Percentiles rank a stretch among this genome's conserved stretches.
These are phyloP conservation scores for Sinodicranocentrus sp. DNA, from an alignment of 2,888 invertebrate genomes.

Conservation along the genomic window DNA sequence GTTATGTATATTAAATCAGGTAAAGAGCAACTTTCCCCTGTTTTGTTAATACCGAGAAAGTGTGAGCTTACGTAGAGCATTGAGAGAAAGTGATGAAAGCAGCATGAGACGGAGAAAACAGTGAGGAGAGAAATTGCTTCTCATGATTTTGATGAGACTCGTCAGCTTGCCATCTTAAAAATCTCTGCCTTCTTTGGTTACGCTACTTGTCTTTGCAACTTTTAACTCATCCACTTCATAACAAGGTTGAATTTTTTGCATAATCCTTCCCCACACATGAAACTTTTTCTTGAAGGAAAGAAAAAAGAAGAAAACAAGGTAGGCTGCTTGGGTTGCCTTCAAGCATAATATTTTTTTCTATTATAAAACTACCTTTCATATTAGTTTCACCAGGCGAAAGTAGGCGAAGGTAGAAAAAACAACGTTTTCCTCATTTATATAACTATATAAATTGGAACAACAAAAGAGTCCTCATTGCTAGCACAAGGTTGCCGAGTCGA, in stretches of 20 bases:
- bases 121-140: neutral
- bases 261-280: too few species aligned
- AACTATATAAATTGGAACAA: too few species aligned
- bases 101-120: neutral
- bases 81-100: too few species aligned
- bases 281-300: too few species aligned
- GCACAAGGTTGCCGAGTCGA: too few species aligned
- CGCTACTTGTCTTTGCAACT: constrained; percentile 16
- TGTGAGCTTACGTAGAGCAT: too few species aligned
- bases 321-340: constrained; percentile 14
- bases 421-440: too few species aligned
- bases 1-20: too few species aligned
- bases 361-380: too few species aligned
- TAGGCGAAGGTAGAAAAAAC: neutral
- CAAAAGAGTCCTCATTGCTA: too few species aligned
- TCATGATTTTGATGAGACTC: constrained; percentile 33
- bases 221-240: constrained; percentile 34
- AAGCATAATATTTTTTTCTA: neutral
- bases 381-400: neutral
- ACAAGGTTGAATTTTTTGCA: neutral
- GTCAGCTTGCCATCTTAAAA: constrained; percentile 37
- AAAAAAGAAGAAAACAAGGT: neutral
- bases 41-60: too few species aligned
- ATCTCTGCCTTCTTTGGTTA: neutral
- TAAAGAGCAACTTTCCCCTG: too few species aligned